These are phyloP conservation scores for Syngnathus floridae DNA, from an alignment of 2,113 vertebrate species.

Conservation along the genomic window DNA sequence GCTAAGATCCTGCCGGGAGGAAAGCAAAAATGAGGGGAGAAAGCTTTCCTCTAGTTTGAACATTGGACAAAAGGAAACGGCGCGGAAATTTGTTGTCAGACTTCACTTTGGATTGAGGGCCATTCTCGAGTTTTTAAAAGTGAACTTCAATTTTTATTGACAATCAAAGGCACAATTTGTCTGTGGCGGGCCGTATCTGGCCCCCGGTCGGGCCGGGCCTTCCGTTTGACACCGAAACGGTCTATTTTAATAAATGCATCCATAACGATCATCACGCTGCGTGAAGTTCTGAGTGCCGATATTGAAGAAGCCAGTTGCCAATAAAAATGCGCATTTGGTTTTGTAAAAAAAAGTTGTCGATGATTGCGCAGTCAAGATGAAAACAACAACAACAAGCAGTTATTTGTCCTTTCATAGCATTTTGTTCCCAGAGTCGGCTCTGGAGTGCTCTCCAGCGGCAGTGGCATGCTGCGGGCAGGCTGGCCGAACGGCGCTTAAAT, in stretches of 20 bases:
- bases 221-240: no score
- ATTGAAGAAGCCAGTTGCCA: background rate
- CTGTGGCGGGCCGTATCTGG: no score
- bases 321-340: background rate
- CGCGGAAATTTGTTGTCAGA: no score
- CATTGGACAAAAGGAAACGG: slow-evolving; percentile 14
- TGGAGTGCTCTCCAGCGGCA: no score
- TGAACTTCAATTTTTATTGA: no score
- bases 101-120: no score
- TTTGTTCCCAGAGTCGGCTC: no score
- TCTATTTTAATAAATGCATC: no score
- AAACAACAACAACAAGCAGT: background rate
- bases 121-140: no score
- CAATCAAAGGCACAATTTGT: no score
- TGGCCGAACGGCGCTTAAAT: slow-evolving; percentile 12
- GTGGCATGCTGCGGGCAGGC: no score
- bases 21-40: background rate
- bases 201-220: no score
- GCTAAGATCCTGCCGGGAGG: slow-evolving; percentile 24
- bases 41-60: slow-evolving; percentile 25
- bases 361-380: slow-evolving; percentile 5
- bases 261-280: background rate
- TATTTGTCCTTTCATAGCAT: slow-evolving; percentile 19
- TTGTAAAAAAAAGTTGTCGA: background rate
- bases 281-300: background rate